Evolutionary conservation across 2,888 invertebrate species (phyloP).

Genomic region (Chamaedrilus cognettii): DNA sequence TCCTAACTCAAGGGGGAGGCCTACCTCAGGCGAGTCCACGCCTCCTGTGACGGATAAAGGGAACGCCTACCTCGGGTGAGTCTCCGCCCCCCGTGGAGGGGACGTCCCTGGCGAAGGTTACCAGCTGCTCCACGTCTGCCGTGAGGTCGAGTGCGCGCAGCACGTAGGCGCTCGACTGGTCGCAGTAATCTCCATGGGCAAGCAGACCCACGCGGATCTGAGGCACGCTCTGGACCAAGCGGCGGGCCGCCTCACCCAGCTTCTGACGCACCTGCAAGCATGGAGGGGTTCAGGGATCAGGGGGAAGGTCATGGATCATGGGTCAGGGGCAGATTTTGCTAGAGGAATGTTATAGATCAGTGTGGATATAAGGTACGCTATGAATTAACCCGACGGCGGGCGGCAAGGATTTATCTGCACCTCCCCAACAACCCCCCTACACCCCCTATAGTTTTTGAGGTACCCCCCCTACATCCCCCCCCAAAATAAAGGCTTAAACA

Average conservation of each 20-base stretch:
- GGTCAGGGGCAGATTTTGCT: too few relatives aligned
- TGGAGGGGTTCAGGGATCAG: too few relatives aligned
- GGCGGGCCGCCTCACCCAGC: slow-evolving; percentile 41
- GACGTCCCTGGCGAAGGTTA: slow-evolving; percentile 42
- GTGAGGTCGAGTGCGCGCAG: slow-evolving; percentile 45
- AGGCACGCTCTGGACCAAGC: slow-evolving; percentile 48
- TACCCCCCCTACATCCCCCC: too few relatives aligned
- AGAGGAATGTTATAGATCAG: too few relatives aligned
- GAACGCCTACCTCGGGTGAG: slow-evolving; percentile 45
- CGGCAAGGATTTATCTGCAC: too few relatives aligned
- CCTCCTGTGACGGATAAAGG: background rate
- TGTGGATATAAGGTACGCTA: too few relatives aligned
- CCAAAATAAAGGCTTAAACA: too few relatives aligned
- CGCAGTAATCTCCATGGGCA: slow-evolving; percentile 55
- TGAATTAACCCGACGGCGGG: too few relatives aligned
- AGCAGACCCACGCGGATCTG: slow-evolving; percentile 51
- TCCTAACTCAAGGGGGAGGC: too few relatives aligned
- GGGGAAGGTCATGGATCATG: too few relatives aligned
- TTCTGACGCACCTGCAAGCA: slow-evolving; percentile 47
- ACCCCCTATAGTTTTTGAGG: too few relatives aligned
- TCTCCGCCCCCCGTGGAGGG: slow-evolving; percentile 48
- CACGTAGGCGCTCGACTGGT: slow-evolving; percentile 41
- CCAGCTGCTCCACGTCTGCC: slow-evolving; percentile 44
- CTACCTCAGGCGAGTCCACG: background rate
- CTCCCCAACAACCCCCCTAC: too few relatives aligned